Evolutionary conservation across 2,888 invertebrate genomes (phyloP).

Genomic region (Coleophora deauratella): DNA sequence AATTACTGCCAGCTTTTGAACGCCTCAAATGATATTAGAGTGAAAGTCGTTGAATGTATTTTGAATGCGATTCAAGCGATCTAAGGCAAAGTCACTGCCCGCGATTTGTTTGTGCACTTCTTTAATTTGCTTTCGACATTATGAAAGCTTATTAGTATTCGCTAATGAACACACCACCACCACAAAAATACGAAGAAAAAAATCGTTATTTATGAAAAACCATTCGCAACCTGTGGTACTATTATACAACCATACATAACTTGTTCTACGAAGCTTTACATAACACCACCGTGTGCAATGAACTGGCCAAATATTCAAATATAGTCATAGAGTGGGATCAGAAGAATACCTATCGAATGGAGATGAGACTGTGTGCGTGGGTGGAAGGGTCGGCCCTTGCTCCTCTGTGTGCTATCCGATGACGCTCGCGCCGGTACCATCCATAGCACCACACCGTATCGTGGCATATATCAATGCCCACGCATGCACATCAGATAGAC

Average conservation of each 20-base stretch:
- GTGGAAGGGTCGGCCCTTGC: not conserved
- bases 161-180: no score
- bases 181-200: no score
- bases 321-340: no score
- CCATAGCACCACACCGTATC: constrained; percentile 16
- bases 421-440: constrained; percentile 1
- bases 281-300: no score
- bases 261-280: no score
- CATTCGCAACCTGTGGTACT: no score
- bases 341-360: no score
- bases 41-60: constrained; percentile 36
- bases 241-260: no score
- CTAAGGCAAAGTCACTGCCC: constrained; percentile 43
- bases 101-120: constrained; percentile 31
- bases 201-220: no score
- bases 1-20: constrained; percentile 48
- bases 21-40: constrained; percentile 33
- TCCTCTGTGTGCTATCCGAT: not conserved
- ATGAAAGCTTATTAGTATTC: no score
- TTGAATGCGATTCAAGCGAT: constrained; percentile 39
- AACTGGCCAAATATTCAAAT: no score
- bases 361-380: not conserved
- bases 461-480: constrained; percentile 38
- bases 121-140: no score
- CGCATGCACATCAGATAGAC: constrained; percentile 17